These are phyloP conservation scores for Petroica traversi DNA, from an alignment of 2,113 vertebrate species.

Conservation along the genomic window DNA sequence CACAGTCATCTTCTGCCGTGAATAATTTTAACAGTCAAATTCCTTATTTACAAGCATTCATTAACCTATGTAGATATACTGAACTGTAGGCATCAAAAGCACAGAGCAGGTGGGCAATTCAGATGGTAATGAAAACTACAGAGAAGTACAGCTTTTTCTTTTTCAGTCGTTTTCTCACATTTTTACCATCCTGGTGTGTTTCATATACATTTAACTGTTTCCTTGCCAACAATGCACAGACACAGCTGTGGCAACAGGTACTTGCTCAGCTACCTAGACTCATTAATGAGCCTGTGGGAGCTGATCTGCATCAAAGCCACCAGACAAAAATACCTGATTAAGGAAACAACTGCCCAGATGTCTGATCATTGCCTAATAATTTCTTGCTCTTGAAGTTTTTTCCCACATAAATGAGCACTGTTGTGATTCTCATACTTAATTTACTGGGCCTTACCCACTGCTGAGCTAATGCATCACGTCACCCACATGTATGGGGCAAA, in stretches of 20 bases:
- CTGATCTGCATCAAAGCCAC: background rate
- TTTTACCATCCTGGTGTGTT: background rate
- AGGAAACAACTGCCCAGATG: background rate
- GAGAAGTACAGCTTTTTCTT: background rate
- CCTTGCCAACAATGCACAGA: background rate
- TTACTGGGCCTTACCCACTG: background rate
- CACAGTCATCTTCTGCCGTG: background rate
- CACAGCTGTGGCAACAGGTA: background rate
- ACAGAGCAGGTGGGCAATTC: background rate
- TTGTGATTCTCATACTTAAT: background rate
- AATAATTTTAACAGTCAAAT: background rate
- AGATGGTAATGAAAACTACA: background rate
- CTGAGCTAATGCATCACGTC: background rate
- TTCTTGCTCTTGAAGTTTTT: background rate
- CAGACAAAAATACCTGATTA: background rate
- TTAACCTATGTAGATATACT: background rate
- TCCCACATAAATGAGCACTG: background rate
- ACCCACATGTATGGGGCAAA: background rate
- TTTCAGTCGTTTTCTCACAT: background rate
- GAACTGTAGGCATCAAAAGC: background rate
- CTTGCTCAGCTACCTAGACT: background rate
- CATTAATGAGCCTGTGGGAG: background rate
- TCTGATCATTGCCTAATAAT: background rate
- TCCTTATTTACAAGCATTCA: background rate
- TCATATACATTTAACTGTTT: background rate